These are phyloP conservation scores for Rhinopomastus cyanomelas DNA, from an alignment of 2,113 vertebrate genomes.

Conservation along the genomic window DNA sequence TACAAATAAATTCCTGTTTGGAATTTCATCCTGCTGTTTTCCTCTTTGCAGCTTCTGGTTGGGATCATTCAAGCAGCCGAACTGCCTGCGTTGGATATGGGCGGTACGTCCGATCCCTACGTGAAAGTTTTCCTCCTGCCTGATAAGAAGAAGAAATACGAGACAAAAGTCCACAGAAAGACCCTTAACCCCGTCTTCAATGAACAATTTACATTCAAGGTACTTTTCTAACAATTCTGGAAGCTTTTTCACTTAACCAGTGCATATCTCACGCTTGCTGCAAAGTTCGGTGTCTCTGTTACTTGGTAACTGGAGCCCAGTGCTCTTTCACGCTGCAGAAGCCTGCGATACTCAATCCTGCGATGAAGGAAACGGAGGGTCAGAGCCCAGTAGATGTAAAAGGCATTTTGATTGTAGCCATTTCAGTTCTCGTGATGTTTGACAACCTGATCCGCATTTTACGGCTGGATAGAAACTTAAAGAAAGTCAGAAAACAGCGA, in stretches of 20 bases:
- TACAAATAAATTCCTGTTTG: slow-evolving; percentile 16
- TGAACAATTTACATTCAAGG: slow-evolving; percentile 87
- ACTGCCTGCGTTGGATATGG: slow-evolving; percentile 85
- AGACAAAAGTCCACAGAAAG: slow-evolving; percentile 86
- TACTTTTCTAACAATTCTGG: slow-evolving; percentile 50
- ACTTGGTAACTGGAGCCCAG: not conserved
- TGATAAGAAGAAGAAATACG: slow-evolving; percentile 87
- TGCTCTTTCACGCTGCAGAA: not conserved
- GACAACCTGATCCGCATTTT: not conserved
- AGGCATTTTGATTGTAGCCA: not conserved
- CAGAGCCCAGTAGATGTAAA: not conserved
- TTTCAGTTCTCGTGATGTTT: not conserved
- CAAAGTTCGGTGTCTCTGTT: not conserved
- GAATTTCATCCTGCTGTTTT: slow-evolving; percentile 6
- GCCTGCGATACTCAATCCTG: not conserved
- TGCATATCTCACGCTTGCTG: not conserved
- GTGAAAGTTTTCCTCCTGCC: slow-evolving; percentile 84
- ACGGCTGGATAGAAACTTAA: not conserved
- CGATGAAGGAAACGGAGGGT: not conserved
- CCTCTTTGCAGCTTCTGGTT: slow-evolving; percentile 78
- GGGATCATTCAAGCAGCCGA: slow-evolving; percentile 87
- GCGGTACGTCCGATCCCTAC: slow-evolving; percentile 84
- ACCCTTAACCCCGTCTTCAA: slow-evolving; percentile 87
- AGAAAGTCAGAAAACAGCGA: not conserved
- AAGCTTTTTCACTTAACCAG: not conserved